Evolutionary conservation across 2,113 vertebrate genomes (phyloP), one percentile per base, ranked within the genome.

Genomic region (Taxidea taxus): DNA sequence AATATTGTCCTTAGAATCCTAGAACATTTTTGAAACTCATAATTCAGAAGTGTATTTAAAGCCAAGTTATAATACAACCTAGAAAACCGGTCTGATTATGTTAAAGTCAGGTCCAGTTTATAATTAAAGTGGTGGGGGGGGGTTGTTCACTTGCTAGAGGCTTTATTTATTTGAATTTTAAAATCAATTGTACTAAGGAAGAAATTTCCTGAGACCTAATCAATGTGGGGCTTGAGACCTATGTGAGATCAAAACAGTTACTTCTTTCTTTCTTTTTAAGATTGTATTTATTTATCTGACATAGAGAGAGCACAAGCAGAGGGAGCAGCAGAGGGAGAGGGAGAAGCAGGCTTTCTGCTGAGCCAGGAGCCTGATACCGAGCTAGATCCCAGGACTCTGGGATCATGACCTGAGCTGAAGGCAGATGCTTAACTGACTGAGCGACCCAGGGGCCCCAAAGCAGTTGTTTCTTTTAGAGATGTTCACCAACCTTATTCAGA

Each of bases 151-250:
- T 95, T 49, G 39, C 39, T 87, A 31, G 9, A 94, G 31, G 64
- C 37, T 66, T 94, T 44, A 39, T 84, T 92, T 62, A 91, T 78
- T 14, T 91, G 81, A 95, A 74, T 84, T 94, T 92, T 81, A 72
- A 96, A 90, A 97, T 62, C 66, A 95, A 58, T 1, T 89, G 51
- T 90, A 81, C 44, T 56, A 49, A 78, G 91, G 62, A 90, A 96
- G 60, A 94, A 87, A 78, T 37, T 85, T 83, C 66, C 58, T 34
- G 39, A 39, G 42, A 87, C 72, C 51, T 66, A 64, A 84, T 80
- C 92, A 12, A 9, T 18, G 39, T 27, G 56, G 51, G 82, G 23
- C 20, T 75, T 87, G 37, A 49, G 62, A 64, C 47, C 58, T 58
- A n/a, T 47, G 62, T 51, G 68, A 58, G 31, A 68, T 92, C 56